Evolutionary conservation across 2,888 invertebrate species (phyloP), one percentile per base, ranked within the genome.

Genomic region (Monopis laevigella): DNA sequence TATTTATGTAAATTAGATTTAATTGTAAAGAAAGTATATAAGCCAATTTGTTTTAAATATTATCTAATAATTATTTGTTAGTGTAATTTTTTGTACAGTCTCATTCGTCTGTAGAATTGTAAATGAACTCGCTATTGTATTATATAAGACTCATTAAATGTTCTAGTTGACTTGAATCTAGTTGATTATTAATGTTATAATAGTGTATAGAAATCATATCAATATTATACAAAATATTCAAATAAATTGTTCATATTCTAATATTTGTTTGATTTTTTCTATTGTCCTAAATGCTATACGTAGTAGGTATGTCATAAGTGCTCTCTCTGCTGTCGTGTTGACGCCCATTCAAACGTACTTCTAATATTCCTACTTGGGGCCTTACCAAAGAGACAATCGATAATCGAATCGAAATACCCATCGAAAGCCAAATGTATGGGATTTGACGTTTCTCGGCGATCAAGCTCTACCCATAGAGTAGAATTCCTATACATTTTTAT

Each of bases 191-290:
- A 66, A 64, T 77, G 71, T 74, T n/a, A n/a, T n/a, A 75, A 72
- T 74, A 62, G 60, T 78, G 78, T 77, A 80, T 77, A 80, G 78
- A 80, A 77, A 77, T 75, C 78, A 80, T 80, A 80, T 80, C 78
- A 77, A n/a, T 67, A 67, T 65, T 69, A 64, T 73, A 75, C 68
- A 72, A 75, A 78, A 68, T 70, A 73, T 69, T 74, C 69, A 74
- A 80, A 75, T 78, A 77, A 80, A 77, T 69, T 72, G 75, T 77
- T 77, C 74, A 72, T 78, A 78, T 77, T 72, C 66, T 61, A 49
- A 28, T 30, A 11, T 34, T 8, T 29, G 11, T 13, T 43, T 48
- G 45, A 48, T 42, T 64, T 66, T 64, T 42, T 59, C 58, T 41
- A 19, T 19, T 28, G 17, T 27, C 11, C 6, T 11, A 41, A 40